These are phyloP conservation scores for Pachypanchax playfairii DNA, from an alignment of 2,113 vertebrate genomes.

Conservation along the genomic window DNA sequence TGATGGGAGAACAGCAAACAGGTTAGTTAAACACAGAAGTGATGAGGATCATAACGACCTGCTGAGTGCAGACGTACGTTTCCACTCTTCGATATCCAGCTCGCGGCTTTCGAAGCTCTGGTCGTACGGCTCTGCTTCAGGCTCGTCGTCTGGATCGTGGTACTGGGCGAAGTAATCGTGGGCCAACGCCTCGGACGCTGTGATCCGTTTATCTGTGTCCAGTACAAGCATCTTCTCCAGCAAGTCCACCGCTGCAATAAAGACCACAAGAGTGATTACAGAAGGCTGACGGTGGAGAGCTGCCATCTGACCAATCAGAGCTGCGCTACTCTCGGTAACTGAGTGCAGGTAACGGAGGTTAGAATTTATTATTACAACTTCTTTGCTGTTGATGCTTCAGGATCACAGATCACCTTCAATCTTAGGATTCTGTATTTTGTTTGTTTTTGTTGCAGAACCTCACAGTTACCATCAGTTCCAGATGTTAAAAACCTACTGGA, in stretches of 20 bases:
- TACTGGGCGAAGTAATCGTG: slow-evolving; percentile 95
- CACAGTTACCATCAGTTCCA: too few species aligned
- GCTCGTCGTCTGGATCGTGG: slow-evolving; percentile 95
- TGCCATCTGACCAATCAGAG: too few species aligned
- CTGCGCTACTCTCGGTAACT: too few species aligned
- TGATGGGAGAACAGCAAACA: slow-evolving; percentile 50
- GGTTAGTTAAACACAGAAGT: background rate
- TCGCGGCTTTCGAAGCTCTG: slow-evolving; percentile 98
- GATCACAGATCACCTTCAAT: too few species aligned
- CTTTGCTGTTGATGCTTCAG: too few species aligned
- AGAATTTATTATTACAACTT: too few species aligned
- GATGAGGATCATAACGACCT: background rate
- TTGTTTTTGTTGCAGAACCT: too few species aligned
- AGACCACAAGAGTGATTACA: background rate
- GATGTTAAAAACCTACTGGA: too few species aligned
- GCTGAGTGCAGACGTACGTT: slow-evolving; percentile 83
- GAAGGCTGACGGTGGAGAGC: background rate
- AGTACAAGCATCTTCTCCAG: slow-evolving; percentile 98
- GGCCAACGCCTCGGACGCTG: slow-evolving; percentile 91
- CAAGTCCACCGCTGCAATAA: slow-evolving; percentile 88
- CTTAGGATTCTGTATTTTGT: too few species aligned
- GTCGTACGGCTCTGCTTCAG: slow-evolving; percentile 95
- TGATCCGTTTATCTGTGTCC: slow-evolving; percentile 97
- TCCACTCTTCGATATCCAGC: slow-evolving; percentile 97
- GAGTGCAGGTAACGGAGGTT: too few species aligned